Evolutionary conservation across 2,113 vertebrate species (phyloP), one percentile per base, ranked within the genome.

Genomic region (Murina feae): DNA sequence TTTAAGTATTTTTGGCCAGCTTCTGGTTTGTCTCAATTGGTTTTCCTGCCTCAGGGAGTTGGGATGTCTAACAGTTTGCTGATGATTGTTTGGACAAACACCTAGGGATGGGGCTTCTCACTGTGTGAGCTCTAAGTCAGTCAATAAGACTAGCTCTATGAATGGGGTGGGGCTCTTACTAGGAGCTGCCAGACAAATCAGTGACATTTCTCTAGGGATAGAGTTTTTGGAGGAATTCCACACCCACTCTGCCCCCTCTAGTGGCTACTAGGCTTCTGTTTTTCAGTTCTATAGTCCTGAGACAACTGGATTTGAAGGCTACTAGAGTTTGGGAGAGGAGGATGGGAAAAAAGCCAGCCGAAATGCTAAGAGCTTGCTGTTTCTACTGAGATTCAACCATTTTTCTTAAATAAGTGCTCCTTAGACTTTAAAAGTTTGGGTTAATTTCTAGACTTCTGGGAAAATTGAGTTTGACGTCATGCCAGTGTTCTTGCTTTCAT

Each of bases 211-310:
- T 83, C 21, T 39, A 30, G 37, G 32, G 68, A 42, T 14, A 21
- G 28, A 25, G 44, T 17, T 58, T 63, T 91, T 9, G 5, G 39
- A 65, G 37, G 60, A 63, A 12, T 37, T 84, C 44, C 37, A 58
- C 72, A 68, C 71, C 90, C 60, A 49, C 23, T 80, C 76, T 95
- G 88, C 92, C 42, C 91, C 95, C 85, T 96, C 95, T 95, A 82
- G 94, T 95, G 94, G 94, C 91, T 74, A n/a, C 68, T 47, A 35
- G 17, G 55, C 81, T 79, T 51, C 51, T 63, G 53, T 9, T 51
- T 92, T 87, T 44, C 49, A 47, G 37, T 11, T 74, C 16, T 17
- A 0, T 58, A 12, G 10, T 6, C 60, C 30, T 17, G 63, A 60
- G 23, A 55, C 47, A 60, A 18, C 21, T 9, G 37, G 11, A 35